Conservation (phyloP, 2,113 vertebrate species). For the Bathybates hornii region DNA sequence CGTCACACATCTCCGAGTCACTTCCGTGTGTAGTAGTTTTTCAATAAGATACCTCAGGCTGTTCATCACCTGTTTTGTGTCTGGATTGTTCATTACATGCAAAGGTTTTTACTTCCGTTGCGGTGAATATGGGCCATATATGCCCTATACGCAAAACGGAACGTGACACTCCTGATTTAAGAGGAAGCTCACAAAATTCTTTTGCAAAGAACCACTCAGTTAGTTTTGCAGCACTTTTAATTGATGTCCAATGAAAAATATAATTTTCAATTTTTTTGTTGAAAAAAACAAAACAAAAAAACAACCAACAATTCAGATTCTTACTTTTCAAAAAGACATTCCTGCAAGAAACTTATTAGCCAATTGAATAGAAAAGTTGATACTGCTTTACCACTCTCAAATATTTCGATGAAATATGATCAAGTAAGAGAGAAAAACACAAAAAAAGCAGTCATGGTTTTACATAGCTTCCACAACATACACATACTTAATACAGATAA, state of each 20-base stretch:
- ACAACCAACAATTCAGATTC: background rate
- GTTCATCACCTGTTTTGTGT: background rate
- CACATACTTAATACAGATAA: background rate
- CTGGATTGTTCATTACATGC: background rate
- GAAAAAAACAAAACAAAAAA: background rate
- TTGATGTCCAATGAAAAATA: background rate
- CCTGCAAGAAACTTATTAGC: background rate
- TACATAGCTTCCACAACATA: background rate
- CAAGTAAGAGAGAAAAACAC: background rate
- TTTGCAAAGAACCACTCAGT: background rate
- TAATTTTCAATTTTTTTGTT: background rate
- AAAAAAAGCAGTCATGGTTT: background rate
- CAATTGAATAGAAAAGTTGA: background rate
- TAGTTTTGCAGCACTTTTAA: background rate
- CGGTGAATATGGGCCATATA: background rate
- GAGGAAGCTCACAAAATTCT: background rate
- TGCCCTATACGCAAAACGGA: background rate
- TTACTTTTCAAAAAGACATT: background rate
- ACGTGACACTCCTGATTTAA: background rate
- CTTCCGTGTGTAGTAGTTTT: accelerated
- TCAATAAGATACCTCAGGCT: background rate
- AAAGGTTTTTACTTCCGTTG: background rate
- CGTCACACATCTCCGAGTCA: accelerated
- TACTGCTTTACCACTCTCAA: background rate
- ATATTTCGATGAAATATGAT: background rate